These are phyloP conservation scores for Amphibalanus amphitrite DNA, from an alignment of 1,140 invertebrate genomes.

Conservation along the genomic window DNA sequence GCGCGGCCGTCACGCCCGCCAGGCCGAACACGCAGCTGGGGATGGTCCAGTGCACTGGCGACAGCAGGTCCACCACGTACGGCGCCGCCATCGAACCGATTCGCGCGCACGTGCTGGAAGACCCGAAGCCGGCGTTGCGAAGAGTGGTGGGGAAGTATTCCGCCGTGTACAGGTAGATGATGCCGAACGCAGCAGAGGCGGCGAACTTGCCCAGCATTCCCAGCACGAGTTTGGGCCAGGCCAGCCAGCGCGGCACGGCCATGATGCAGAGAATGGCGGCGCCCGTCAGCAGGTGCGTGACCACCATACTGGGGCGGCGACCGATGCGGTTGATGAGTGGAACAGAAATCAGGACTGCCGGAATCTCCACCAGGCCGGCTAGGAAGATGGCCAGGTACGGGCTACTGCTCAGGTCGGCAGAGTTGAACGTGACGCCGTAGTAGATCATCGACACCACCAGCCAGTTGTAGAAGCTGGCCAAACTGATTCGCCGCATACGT, in stretches of 20 bases:
- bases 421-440: no score
- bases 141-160: constrained; percentile 71
- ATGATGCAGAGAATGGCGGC: not conserved
- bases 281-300: not conserved
- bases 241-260: not conserved
- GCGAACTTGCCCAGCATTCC: constrained; percentile 67
- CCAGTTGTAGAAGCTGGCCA: constrained; percentile 58
- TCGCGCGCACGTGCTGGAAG: constrained; percentile 53
- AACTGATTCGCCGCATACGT: constrained; percentile 45
- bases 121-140: constrained; percentile 59
- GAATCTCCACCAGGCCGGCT: no score
- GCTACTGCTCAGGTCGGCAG: no score
- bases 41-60: no score
- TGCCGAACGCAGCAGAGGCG: constrained; percentile 59
- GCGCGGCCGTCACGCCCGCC: no score
- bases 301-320: not conserved
- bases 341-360: constrained; percentile 14
- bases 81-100: no score
- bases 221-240: constrained; percentile 22
- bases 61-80: no score
- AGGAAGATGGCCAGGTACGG: no score
- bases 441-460: no score
- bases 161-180: constrained; percentile 59
- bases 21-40: no score
- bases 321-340: not conserved